These are phyloP conservation scores for Polypedilum vanderplanki DNA, from an alignment of 1,140 invertebrate species.

Conservation along the genomic window DNA sequence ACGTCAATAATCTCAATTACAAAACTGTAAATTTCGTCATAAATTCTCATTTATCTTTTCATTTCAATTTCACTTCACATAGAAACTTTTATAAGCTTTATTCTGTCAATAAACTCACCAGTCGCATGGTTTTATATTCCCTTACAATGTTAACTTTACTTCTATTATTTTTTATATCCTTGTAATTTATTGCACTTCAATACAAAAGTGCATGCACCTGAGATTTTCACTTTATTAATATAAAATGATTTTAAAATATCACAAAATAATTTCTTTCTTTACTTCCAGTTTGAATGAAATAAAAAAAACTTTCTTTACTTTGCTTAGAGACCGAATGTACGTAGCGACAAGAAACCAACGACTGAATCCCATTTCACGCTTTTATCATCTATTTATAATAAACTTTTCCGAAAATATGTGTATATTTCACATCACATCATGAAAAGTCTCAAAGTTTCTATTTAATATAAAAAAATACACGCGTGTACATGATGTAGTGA, in stretches of 20 bases:
- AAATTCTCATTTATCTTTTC: too few relatives aligned
- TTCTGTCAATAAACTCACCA: neutral
- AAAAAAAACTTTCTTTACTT: neutral
- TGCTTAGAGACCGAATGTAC: neutral
- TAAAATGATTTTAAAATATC: neutral
- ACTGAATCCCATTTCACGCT: slow-evolving; percentile 23
- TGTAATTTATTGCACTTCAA: neutral
- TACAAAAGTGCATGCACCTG: neutral
- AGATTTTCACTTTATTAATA: neutral
- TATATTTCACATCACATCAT: neutral
- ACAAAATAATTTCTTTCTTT: neutral
- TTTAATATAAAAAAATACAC: neutral
- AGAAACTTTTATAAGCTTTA: too few relatives aligned
- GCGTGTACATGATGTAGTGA: neutral
- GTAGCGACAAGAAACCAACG: slow-evolving; percentile 2
- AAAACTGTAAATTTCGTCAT: too few relatives aligned
- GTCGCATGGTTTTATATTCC: neutral
- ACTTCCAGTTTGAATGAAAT: neutral
- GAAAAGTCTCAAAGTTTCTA: slow-evolving; percentile 13
- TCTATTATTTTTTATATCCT: slow-evolving; percentile 7
- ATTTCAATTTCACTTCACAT: neutral
- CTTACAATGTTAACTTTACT: neutral
- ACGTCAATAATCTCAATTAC: too few relatives aligned
- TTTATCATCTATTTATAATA: slow-evolving; percentile 29
- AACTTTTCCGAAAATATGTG: slow-evolving; percentile 22